Evolutionary conservation across 2,113 vertebrate genomes (phyloP).

Genomic region (Dasyornis broadbenti): DNA sequence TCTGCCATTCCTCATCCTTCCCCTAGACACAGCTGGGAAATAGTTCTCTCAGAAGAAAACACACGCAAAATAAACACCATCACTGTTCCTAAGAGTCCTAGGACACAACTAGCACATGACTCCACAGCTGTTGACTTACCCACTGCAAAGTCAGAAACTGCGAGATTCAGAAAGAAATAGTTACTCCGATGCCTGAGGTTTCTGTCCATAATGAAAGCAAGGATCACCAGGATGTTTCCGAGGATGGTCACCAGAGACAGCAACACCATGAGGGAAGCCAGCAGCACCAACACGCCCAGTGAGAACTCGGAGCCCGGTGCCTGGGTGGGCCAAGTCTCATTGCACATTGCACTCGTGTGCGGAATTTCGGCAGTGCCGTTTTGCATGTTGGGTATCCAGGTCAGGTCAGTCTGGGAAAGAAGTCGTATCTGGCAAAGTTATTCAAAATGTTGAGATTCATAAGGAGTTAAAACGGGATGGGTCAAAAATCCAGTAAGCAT

Average conservation of each 20-base stretch:
- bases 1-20: background rate
- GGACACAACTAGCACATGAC: background rate
- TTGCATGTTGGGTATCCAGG: background rate
- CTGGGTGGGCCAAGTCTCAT: background rate
- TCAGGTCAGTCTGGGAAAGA: background rate
- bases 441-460: background rate
- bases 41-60: background rate
- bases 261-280: slow-evolving; percentile 79
- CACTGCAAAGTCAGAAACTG: slow-evolving; percentile 89
- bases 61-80: background rate
- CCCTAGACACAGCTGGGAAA: background rate
- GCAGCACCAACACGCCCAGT: slow-evolving; percentile 48
- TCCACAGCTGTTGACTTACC: slow-evolving; percentile 71
- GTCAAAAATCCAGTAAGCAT: background rate
- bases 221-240: slow-evolving; percentile 83
- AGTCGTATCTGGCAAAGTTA: background rate
- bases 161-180: slow-evolving; percentile 88
- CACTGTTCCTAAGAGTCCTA: background rate
- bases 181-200: slow-evolving; percentile 85
- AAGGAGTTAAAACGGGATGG: background rate
- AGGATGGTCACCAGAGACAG: slow-evolving; percentile 79
- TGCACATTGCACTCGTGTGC: accelerated
- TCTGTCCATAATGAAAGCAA: slow-evolving; percentile 85
- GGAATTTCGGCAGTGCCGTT: background rate
- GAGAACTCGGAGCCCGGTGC: background rate